Evolutionary conservation across 2,888 invertebrate genomes (phyloP).

Genomic region (Torymus texanus): DNA sequence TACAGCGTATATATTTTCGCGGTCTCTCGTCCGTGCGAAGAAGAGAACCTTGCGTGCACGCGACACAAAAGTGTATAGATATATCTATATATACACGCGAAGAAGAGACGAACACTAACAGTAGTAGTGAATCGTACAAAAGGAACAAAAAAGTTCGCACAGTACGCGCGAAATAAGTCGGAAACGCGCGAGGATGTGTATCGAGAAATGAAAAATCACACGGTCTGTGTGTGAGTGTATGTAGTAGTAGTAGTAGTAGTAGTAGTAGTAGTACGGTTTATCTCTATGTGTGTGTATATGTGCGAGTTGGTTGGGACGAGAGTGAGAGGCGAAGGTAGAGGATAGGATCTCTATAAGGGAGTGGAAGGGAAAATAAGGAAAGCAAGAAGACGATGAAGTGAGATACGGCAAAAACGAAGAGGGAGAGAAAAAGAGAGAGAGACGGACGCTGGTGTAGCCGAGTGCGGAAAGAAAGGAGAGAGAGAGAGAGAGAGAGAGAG

Average conservation of each 20-base stretch:
- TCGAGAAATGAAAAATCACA: slow-evolving; percentile 50
- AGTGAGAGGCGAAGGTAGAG: slow-evolving; percentile 13
- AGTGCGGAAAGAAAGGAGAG: slow-evolving; percentile 19
- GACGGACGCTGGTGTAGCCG: not conserved
- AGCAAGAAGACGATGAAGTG: slow-evolving; percentile 39
- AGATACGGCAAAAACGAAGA: slow-evolving; percentile 42
- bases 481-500: slow-evolving; percentile 42
- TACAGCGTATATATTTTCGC: slow-evolving; percentile 33
- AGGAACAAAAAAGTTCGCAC: not conserved
- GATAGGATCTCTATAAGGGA: slow-evolving; percentile 43
- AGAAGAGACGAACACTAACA: not conserved
- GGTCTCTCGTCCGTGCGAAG: slow-evolving; percentile 1
- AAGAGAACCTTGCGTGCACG: not conserved
- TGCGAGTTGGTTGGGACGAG: slow-evolving; percentile 1
- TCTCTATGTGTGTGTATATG: not conserved
- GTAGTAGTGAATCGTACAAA: not conserved
- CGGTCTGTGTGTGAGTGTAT: not conserved
- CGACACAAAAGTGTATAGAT: not conserved
- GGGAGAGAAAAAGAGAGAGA: slow-evolving; percentile 41
- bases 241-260: too few species aligned
- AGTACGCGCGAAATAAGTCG: slow-evolving; percentile 14
- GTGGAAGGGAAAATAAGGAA: slow-evolving; percentile 46
- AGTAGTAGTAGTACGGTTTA: too few species aligned
- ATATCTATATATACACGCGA: not conserved
- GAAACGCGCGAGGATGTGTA: slow-evolving; percentile 31